Base-by-base conservation (phyloP, 2,888 invertebrate species). In the Kryphioiulus occultus region DNA sequence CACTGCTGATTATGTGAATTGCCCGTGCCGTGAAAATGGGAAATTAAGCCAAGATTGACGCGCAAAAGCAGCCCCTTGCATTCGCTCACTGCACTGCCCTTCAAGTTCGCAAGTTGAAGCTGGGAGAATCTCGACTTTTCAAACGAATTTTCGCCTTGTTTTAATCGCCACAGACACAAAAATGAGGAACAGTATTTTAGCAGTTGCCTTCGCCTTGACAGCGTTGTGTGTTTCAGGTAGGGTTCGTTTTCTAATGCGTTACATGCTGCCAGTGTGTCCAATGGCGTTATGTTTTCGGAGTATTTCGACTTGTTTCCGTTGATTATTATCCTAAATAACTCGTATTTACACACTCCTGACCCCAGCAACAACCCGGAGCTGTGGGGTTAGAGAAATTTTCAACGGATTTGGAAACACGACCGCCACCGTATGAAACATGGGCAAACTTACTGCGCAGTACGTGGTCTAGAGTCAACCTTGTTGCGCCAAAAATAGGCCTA, bases 1-100 rank as follows among this genome's bases (percentile, higher is more conserved):
- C 78, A 30, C 26, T 78, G 78, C 78, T 32, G 78, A 78, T 78
- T 78, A 78, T 78, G 78, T 78, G 78, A 78, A 78, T 78, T 78
- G 10, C 4, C 78, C 78, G 78, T 78, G 30, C 30, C 30, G 78
- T 32, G 26, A 78, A 78, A 78, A 78, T 78, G 78, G 78, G 78
- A 78, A 78, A 78, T 78, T 78, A 78, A 78, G 30, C 30, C 78
- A 78, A 17, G 26, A 32, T 78, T 78, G 26, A 17, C 78, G 30
- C 78, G 30, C 68, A 9, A 68, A 78, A 78, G 26, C 78, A 78
- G 15, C 78, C 78, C 12, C 78, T 78, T 15, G 68, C 68, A 12
- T 26, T 26, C n/a, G 26, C 30, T 3, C 26, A 10, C 78, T 30
- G 78, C 78, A 78, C 59, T 78, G 26, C 32, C 3, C 26, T 78